phyloP scores from a whole-genome alignment of 2,113 vertebrate genomes.

The Nannospalax galili region DNA sequence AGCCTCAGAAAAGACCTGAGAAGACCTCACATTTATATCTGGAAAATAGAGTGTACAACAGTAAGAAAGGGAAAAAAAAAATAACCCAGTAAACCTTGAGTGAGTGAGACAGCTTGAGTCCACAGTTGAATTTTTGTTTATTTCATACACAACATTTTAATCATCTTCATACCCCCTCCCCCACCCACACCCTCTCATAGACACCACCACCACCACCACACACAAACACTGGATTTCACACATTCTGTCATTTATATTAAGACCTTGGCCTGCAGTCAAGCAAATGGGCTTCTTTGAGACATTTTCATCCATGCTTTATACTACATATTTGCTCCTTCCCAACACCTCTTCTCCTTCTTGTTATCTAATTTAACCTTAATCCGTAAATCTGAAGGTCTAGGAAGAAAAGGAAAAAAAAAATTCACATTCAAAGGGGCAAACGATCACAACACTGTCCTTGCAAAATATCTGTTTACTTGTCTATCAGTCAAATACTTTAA shows the following conservation, averaged over 20 bases:
- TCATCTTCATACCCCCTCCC: no score
- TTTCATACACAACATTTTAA: no score
- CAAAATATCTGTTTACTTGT: neutral
- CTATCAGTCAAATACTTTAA: neutral
- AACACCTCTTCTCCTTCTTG: accelerated
- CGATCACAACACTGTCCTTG: neutral
- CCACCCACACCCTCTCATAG: no score
- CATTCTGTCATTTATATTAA: no score
- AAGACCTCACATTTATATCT: neutral
- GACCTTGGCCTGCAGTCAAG: neutral
- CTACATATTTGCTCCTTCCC: neutral
- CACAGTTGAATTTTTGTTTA: no score
- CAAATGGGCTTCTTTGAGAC: neutral
- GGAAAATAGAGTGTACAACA: neutral
- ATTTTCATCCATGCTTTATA: neutral
- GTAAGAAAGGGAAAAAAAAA: neutral
- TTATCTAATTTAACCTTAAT: neutral
- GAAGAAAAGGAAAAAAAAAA: neutral
- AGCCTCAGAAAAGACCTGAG: neutral
- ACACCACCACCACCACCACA: no score
- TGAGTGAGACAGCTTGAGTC: no score
- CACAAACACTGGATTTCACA: no score
- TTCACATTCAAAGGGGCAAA: neutral
- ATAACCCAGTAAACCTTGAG: no score
- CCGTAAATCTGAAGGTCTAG: neutral